Base-by-base conservation (phyloP, 2,797 vertebrate genomes). In the Melanotaenia boesemani region DNA sequence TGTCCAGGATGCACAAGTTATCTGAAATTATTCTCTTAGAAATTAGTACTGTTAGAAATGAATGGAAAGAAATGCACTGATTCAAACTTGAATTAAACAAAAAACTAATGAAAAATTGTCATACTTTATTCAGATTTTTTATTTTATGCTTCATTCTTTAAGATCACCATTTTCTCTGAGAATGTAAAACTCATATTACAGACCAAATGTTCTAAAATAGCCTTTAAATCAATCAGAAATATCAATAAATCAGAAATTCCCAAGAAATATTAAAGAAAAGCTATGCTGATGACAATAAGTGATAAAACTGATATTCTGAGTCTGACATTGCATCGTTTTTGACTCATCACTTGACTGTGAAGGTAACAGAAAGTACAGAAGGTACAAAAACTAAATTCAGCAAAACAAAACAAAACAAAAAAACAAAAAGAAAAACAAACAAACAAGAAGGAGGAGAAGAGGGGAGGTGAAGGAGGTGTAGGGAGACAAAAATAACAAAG, bases 401-500 rank as follows among this genome's bases (percentile, higher is more conserved):
- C 36, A 26, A 50, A 61, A 67, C 1, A 41, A 24, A 2, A 28
- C 28, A 3, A 30, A 30, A 30, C 30, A 30, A 30, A 30, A 28
- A 30, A 36, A 36, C 34, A 36, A 36, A 36, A 36, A 36, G 34
- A 36, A 7, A 36, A 36, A 10, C 9, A 4, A 36, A 36, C 36
- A 36, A 36, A 36, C 7, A 36, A 8, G 7, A 22, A 13, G 36
- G 37, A 55, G 36, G 57, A 37, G 20, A 26, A 34, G 39, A 30
- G 18, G 13, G 52, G 26, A 22, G 15, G 55, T 12, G 60, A n/a
- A 28, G 63, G 39, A 58, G 50, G 59, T 20, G 74, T 26, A 63
- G 61, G 34, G 46, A 20, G 82, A 86, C 76, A 69, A 84, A 90
- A 91, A 91, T 90, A 91, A 85, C 87, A 82, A 79, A 86, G 77